Evolutionary conservation across 2,113 vertebrate genomes (phyloP).

Genomic region (Toxotes chatareus): DNA sequence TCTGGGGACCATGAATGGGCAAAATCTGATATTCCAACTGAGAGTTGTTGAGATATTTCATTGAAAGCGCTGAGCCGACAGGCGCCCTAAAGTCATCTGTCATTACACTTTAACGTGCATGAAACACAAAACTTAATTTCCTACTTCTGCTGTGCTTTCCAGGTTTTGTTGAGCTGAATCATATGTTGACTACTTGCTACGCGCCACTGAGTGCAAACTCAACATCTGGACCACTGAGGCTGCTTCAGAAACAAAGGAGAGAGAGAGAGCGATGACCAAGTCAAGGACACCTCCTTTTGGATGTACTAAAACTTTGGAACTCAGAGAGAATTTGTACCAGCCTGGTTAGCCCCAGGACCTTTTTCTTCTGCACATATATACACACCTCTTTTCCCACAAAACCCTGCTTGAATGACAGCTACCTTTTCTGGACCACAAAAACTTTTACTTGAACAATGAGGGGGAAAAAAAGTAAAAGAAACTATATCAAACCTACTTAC

Average conservation of each 20-base stretch:
- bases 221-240: conserved; percentile 76
- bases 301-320: conserved; percentile 81
- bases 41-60: too few species aligned
- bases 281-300: conserved; percentile 75
- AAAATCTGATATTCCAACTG: too few species aligned
- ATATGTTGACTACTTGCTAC: conserved; percentile 87
- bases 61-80: too few species aligned
- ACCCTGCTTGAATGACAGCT: conserved; percentile 81
- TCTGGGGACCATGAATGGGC: conserved; percentile 2
- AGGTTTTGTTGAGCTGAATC: conserved; percentile 92
- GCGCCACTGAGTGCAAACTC: conserved; percentile 76
- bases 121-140: background rate
- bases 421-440: conserved; percentile 78
- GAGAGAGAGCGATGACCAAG: conserved; percentile 71
- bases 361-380: conserved; percentile 76
- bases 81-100: too few species aligned
- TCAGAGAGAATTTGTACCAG: conserved; percentile 80
- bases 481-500: conserved; percentile 63
- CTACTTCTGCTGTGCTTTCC: conserved; percentile 70
- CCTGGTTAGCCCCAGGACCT: conserved; percentile 75
- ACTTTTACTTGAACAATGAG: conserved; percentile 77
- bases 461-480: conserved; percentile 78
- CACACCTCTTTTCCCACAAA: conserved; percentile 68
- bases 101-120: background rate
- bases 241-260: conserved; percentile 76